Evolutionary conservation across 2,888 invertebrate genomes (phyloP), one percentile per base, ranked within the genome.

Genomic region (Epistrophe eligans): DNA sequence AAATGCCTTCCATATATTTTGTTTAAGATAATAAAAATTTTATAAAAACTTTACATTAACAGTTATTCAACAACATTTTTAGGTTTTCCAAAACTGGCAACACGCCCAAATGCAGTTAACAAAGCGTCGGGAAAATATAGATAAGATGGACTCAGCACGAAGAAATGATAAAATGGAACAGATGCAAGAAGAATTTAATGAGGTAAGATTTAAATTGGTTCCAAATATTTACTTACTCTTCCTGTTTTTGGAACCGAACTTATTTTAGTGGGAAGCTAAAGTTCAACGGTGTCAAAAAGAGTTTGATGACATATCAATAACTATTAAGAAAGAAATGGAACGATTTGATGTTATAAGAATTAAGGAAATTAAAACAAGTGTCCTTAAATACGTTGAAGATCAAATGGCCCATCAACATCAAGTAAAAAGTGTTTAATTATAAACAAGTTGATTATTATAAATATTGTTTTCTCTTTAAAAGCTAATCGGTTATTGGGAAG

Each of bases 81-180:
- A 97, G 94, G 96, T 97, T 17, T 99, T 98, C 93, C 99, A 99
- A 93, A 97, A 97, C 91, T 99, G 99, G 98, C 99, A 99, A 92
- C 98, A 98, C 92, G 97, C 99, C 40, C 98, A 99, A 93, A 96
- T 97, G 94, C 98, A 97, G 93, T 93, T 99, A 88, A 98, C 97
- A 19, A 98, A 98, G 92, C 97, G 99, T 91, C 95, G 99, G 77
- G 99, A 99, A 92, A 96, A 96, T 90, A 99, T 99, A 92, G 97
- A 97, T 0, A 98, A 98, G 91, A 94, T 97, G 57, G 99, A 99
- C 91, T 94, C 98, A 84, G 96, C 97, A 15, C 97, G 97, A 90
- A 96, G 98, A 88, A 95, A 95, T 4, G 99, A 99, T 91, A 98
- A 98, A 92, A 95, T 97, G 45, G 97, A 97, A 89, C 97, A 97